Evolutionary conservation across 2,888 invertebrate genomes (phyloP).

Genomic region (Platycheirus albimanus): DNA sequence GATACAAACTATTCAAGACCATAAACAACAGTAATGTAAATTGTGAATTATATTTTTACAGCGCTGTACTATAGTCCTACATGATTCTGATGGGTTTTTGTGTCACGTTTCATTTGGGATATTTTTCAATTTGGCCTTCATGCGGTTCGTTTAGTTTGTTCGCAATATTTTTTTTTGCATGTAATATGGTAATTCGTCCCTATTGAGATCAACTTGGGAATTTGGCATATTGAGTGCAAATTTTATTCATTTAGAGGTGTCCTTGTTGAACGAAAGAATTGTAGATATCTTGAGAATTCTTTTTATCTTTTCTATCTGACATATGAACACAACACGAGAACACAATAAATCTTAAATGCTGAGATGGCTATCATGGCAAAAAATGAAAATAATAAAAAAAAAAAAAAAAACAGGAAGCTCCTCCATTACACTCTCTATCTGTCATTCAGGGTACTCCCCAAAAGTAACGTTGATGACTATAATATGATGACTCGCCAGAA

Average conservation of each 20-base stretch:
- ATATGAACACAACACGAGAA: background rate
- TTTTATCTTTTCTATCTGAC: background rate
- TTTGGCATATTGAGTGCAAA: background rate
- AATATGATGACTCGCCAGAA: constrained; percentile 1
- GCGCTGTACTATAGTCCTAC: too few species aligned
- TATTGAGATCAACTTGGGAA: constrained; percentile 5
- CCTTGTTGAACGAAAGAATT: constrained; percentile 16
- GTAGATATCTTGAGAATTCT: background rate
- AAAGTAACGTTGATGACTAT: constrained; percentile 35
- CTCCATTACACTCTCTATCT: constrained; percentile 25
- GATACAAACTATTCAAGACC: too few species aligned
- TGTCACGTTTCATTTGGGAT: constrained; percentile 30
- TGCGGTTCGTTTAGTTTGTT: constrained; percentile 31
- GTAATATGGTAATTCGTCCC: constrained; percentile 31
- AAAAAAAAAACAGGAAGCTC: constrained; percentile 41
- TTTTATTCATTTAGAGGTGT: constrained; percentile 32
- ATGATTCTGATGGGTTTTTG: background rate
- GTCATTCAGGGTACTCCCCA: constrained; percentile 23
- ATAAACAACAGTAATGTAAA: too few species aligned
- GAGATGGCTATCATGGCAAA: background rate
- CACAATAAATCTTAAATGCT: background rate
- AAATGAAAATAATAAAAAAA: background rate
- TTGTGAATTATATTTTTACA: too few species aligned
- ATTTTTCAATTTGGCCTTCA: constrained; percentile 43
- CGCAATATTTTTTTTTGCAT: constrained; percentile 9